Evolutionary conservation across 2,113 vertebrate species (phyloP).

Genomic region (Eonycteris spelaea): DNA sequence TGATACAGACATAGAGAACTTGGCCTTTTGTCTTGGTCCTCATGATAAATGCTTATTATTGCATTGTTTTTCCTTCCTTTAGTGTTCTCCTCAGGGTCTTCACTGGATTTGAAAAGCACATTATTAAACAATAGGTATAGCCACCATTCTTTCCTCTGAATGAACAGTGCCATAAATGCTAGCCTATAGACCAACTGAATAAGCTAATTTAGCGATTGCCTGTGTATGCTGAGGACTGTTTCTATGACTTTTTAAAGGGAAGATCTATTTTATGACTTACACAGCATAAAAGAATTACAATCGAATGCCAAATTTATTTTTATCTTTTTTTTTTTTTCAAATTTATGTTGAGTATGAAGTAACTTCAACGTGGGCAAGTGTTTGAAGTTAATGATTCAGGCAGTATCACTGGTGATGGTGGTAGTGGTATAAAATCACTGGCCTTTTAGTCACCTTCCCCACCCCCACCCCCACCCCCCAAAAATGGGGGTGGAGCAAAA

Average conservation of each 20-base stretch:
- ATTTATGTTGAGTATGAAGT: background rate
- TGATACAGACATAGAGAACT: background rate
- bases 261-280: background rate
- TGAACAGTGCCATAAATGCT: conserved; percentile 47
- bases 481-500: background rate
- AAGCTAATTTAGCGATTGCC: conserved; percentile 44
- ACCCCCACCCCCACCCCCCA: background rate
- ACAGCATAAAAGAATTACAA: conserved; percentile 29
- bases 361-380: background rate
- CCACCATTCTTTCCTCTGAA: conserved; percentile 17
- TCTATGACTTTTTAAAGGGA: background rate
- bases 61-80: conserved; percentile 33
- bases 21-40: background rate
- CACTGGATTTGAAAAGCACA: background rate
- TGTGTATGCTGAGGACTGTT: background rate
- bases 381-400: background rate
- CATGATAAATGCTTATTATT: conserved; percentile 40
- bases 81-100: background rate
- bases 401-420: background rate
- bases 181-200: background rate
- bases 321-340: background rate
- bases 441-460: background rate
- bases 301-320: background rate
- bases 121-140: conserved; percentile 1
- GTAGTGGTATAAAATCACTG: background rate